Base-by-base conservation (phyloP, 2,888 invertebrate species). In the Tachina fera region DNA sequence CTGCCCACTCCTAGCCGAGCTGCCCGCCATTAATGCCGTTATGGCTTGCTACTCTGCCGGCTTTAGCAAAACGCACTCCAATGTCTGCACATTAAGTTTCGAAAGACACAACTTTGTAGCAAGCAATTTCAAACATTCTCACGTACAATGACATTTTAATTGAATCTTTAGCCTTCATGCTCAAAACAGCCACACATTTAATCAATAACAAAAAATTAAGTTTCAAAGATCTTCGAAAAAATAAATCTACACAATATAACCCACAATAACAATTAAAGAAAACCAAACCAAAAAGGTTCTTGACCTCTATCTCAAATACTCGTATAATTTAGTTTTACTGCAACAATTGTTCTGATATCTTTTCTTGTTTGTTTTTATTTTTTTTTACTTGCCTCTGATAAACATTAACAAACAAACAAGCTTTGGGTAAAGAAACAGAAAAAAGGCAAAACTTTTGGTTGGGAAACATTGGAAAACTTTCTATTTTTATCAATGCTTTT, bases 381-480 rank as follows among this genome's bases (percentile, higher is more conserved):
- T 51, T n/a, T 22, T 47, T 51, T 11, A 9, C 41, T 58, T 16
- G 13, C 41, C 61, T 41, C 22, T 49, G 70, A 75, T 43, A 72
- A 85, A 67, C 53, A 71, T 75, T 81, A 68, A 31, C 51, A 63
- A 75, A 72, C 58, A 76, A 65, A 72, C 58, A 76, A 65, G 53
- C 41, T 68, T 61, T n/a, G 22, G 53, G 47, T 41, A 47, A 47
- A 49, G 16, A 13, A 61, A n/a, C 75, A 75, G 22, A 19, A 65
- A 65, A 71, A 75, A 70, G 74, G 60, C 53, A 83, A 76, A 83
- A 72, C 49, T 71, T 83, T 67, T 60, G 75, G 70, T 83, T 67
- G 60, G 75, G 70, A 75, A 85, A 82, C 75, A 60, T 78, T 75
- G 74, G 16, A 71, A 86, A 86, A 86, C 85, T 86, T 86, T 86